A percentile compares a stretch with the other conserved stretches of the same genome.
phyloP scores from a whole-genome alignment of 35 echinoderm and acorn worm species.

The Ptychodera flava region DNA sequence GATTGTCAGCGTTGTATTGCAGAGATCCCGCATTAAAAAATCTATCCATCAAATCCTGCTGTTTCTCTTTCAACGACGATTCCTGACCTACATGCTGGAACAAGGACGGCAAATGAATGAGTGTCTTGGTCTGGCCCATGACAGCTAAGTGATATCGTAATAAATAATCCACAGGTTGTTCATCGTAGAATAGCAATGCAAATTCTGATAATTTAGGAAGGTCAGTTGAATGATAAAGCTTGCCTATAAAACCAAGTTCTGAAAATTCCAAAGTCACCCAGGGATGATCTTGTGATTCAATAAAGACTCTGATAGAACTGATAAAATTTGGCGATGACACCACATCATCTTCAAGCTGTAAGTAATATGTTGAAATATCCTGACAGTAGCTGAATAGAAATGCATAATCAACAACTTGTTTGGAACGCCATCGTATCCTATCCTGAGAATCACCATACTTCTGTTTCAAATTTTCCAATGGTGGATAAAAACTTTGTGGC shows the following conservation, averaged over 20 bases:
- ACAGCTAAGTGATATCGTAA: constrained; percentile 60
- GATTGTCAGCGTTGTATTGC: constrained; percentile 59
- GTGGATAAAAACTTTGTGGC: constrained; percentile 66
- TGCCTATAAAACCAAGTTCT: constrained; percentile 88
- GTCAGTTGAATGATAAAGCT: constrained; percentile 59
- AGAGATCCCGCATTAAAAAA: constrained; percentile 64
- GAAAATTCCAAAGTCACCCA: constrained; percentile 86
- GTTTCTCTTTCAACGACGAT: constrained; percentile 76
- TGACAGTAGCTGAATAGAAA: constrained; percentile 78
- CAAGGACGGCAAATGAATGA: constrained; percentile 58
- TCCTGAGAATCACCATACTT: constrained; percentile 72
- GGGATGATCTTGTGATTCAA: constrained; percentile 38
- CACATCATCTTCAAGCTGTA: constrained; percentile 94
- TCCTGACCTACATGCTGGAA: constrained; percentile 79
- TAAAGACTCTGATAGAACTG: constrained; percentile 61
- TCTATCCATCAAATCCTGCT: constrained; percentile 43
- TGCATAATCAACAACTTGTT: constrained; percentile 89
- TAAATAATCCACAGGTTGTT: constrained; percentile 85
- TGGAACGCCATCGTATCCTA: constrained; percentile 70
- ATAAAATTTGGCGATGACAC: constrained; percentile 68
- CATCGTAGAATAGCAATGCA: constrained; percentile 74
- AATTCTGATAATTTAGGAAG: constrained; percentile 62
- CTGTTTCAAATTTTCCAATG: constrained; percentile 53
- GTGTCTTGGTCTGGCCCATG: constrained; percentile 54
- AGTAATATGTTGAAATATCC: constrained; percentile 69